A percentile compares a stretch with the other conserved stretches of the same genome.
phyloP scores from a whole-genome alignment of 2,113 vertebrate genomes.

The Leptobrachium leishanense region DNA sequence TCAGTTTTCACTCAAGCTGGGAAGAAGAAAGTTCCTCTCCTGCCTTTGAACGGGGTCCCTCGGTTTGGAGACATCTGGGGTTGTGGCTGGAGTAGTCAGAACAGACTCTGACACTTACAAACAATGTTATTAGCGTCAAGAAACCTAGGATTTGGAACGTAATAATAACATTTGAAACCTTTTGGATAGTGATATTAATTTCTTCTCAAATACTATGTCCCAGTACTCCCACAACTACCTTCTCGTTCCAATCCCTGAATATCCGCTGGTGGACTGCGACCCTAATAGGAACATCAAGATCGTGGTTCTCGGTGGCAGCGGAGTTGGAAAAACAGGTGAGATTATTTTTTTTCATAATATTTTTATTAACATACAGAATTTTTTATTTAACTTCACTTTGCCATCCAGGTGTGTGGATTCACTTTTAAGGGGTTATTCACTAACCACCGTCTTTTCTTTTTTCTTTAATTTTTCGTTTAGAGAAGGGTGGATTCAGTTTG shows the following conservation, averaged over 20 bases:
- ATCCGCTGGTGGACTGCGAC: conserved; percentile 75
- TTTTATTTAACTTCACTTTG: too few species aligned
- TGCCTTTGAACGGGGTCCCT: conserved; percentile 46
- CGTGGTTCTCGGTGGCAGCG: conserved; percentile 83
- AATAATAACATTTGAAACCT: conserved; percentile 23
- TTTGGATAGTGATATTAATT: conserved; percentile 1
- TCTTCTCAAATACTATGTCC: conserved; percentile 73
- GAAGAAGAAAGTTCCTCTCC: conserved; percentile 50
- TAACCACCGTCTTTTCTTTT: too few species aligned
- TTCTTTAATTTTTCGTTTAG: too few species aligned
- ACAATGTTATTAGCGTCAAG: conserved; percentile 35
- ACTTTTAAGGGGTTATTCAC: too few species aligned
- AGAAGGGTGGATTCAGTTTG: too few species aligned
- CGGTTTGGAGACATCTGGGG: conserved; percentile 8
- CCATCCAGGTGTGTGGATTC: too few species aligned
- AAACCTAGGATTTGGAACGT: conserved; percentile 44
- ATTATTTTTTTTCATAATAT: not conserved
- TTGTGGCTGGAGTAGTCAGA: conserved; percentile 18
- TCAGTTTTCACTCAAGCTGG: conserved; percentile 63
- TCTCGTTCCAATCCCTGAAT: conserved; percentile 88
- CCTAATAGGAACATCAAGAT: conserved; percentile 88
- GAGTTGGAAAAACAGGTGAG: conserved; percentile 89
- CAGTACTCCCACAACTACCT: conserved; percentile 83
- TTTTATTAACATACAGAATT: too few species aligned
- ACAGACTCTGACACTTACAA: conserved; percentile 22